Base-by-base conservation (phyloP, 2,113 vertebrate species). In the Mirza zaza region DNA sequence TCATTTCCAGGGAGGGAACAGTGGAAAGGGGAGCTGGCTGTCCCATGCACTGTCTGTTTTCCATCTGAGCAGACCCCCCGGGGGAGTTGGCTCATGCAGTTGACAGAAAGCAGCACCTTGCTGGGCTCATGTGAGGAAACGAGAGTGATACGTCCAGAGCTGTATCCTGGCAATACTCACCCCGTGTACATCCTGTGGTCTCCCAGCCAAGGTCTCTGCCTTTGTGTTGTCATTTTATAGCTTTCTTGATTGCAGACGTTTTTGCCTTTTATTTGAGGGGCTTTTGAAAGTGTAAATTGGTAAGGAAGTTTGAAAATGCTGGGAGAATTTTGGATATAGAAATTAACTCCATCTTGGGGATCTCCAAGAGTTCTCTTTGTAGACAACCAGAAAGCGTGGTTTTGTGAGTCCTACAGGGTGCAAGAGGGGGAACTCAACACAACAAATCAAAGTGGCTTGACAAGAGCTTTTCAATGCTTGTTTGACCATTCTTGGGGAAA, bases 151-250 rank as follows among this genome's bases (percentile, higher is more conserved):
- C 67, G 65, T 96, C 91, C 88, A 68, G 85, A 39, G 95, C 61
- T 8, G 17, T 80, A 61, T 95, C 94, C 59, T 96, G 97, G 96
- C 96, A 91, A 57, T 21, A 36, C 81, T 92, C 17, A 42, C 8
- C 50, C 71, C 48, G 0, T 76, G 71, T 75, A 29, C 91, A 81
- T 1, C 36, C 34, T 9, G 34, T 73, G 45, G 21, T 8, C 77
- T 95, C 86, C n/a, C 84, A 93, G 92, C 63, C 91, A 90, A 85
- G 34, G 79, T 79, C 91, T 97, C 97, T 97, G 96, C 84, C 92
- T 96, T 97, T 97, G 93, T 94, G 94, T 96, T 92, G 90, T 98
- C 77, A 96, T 96, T 96, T 97, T 82, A 95, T 94, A 97, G 77
- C 75, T 97, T 95, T 81, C 75, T 87, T 90, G 96, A 97, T 79